Evolutionary conservation across 2,797 vertebrate genomes (phyloP), one percentile per base, ranked within the genome.

Genomic region (Pipistrellus pygmaeus): DNA sequence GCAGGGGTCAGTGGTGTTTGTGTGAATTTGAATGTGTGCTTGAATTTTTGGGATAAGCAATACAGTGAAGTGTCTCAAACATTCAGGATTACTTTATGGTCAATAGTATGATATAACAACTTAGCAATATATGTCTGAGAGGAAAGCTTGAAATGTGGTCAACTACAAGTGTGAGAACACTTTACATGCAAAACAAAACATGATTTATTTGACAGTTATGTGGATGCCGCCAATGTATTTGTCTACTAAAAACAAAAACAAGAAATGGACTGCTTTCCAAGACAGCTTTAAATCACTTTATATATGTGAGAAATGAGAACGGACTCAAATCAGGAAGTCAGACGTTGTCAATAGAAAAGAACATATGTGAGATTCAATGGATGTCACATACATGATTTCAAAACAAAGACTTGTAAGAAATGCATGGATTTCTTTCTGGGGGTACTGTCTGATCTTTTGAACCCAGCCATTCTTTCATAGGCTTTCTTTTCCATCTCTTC

Each of bases 391-490:
- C 81, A 96, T 96, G 97, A 96, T 93, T 93, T 87, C 68, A 94
- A 96, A 97, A 97, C 97, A 96, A 96, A 96, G 97, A 97, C 96
- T 96, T 89, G 68, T 92, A 97, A 96, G 93, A 96, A 95, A 95
- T 95, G 96, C 80, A 94, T 92, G 97, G 94, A 86, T 91, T 95
- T 95, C 88, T 84, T 75, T 91, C 35, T 84, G 94, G 91, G 93
- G 93, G 66, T 20, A 32, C 60, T 84, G 73, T 77, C 91, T 96
- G n/a, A 72, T 96, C 86, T 91, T 96, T 85, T 76, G 32, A 96
- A 95, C 89, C 95, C 93, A 85, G 73, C 83, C 73, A 81, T 27
- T 96, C 60, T 93, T 85, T 96, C 60, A 91, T 25, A 91, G 44
- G 60, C 57, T 95, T 96, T 96, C 88, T 96, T 86, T 93, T 95